Evolutionary conservation across 2,888 invertebrate genomes (phyloP).

Genomic region (Pherbina coryleti): DNA sequence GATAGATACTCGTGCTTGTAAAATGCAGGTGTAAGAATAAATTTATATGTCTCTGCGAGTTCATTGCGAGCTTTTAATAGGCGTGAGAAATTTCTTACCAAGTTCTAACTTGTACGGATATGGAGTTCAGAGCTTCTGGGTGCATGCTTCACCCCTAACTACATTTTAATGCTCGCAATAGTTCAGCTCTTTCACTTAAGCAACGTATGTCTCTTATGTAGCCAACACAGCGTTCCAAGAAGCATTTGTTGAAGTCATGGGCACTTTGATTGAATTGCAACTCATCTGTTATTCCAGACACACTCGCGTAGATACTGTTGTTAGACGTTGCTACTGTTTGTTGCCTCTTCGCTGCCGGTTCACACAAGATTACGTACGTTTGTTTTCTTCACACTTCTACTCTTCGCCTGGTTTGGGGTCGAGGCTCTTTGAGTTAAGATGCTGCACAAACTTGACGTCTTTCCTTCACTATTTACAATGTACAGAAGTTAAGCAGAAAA

Average conservation of each 20-base stretch:
- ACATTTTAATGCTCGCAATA: too few species aligned
- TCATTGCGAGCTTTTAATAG: too few species aligned
- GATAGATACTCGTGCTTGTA: too few species aligned
- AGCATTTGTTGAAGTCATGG: slow-evolving; percentile 1
- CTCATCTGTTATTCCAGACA: slow-evolving; percentile 31
- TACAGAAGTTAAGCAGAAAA: not conserved
- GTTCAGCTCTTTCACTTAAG: too few species aligned
- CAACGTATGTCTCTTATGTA: not conserved
- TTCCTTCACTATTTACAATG: not conserved
- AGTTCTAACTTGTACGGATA: too few species aligned
- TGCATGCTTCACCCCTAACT: too few species aligned
- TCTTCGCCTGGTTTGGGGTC: not conserved
- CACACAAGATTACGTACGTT: not conserved
- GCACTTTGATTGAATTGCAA: slow-evolving; percentile 23
- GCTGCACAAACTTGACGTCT: not conserved
- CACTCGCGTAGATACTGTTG: not conserved
- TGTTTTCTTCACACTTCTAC: not conserved
- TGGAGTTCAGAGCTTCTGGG: too few species aligned
- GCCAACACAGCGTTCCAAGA: not conserved
- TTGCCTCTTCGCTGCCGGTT: not conserved
- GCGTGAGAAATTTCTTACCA: too few species aligned
- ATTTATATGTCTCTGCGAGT: too few species aligned
- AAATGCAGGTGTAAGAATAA: too few species aligned
- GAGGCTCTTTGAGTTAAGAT: too few species aligned
- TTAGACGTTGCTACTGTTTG: not conserved